phyloP scores from a whole-genome alignment of 2,888 invertebrate genomes.

The Archips crataeganus region DNA sequence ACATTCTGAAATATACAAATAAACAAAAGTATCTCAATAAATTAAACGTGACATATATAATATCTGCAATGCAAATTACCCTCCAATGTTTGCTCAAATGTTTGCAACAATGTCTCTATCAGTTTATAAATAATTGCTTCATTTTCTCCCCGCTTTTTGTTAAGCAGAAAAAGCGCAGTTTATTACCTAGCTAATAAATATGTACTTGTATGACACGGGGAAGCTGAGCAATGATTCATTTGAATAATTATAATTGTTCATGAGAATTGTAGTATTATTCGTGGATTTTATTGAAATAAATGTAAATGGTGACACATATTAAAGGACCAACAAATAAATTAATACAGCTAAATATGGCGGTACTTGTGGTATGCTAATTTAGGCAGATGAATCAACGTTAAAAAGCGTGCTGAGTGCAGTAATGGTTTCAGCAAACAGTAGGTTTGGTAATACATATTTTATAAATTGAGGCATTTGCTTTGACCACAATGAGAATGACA shows the following conservation, averaged over 20 bases:
- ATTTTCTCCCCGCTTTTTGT: constrained; percentile 2
- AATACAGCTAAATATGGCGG: constrained; percentile 27
- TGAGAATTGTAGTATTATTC: constrained; percentile 31
- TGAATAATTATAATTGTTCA: constrained; percentile 32
- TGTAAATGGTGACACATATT: constrained; percentile 33
- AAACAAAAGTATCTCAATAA: neutral
- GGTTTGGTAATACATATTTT: constrained; percentile 11
- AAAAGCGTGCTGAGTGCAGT: neutral
- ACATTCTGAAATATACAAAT: neutral
- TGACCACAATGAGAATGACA: constrained; percentile 30
- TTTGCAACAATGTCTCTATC: constrained; percentile 33
- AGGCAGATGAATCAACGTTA: constrained; percentile 26
- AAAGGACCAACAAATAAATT: constrained; percentile 26
- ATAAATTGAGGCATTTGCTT: constrained; percentile 25
- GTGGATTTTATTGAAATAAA: constrained; percentile 27
- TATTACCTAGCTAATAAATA: constrained; percentile 21
- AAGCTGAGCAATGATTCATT: constrained; percentile 37
- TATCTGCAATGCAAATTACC: constrained; percentile 30
- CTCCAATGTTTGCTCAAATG: constrained; percentile 46
- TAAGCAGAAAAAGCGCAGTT: constrained; percentile 14
- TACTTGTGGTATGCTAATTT: constrained; percentile 27
- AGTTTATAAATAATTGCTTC: neutral
- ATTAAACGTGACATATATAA: neutral
- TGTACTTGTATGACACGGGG: constrained; percentile 14
- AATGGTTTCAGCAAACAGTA: constrained; percentile 30